Base-by-base conservation (phyloP, 1,140 invertebrate species). In the Psilanteris sp. region DNA sequence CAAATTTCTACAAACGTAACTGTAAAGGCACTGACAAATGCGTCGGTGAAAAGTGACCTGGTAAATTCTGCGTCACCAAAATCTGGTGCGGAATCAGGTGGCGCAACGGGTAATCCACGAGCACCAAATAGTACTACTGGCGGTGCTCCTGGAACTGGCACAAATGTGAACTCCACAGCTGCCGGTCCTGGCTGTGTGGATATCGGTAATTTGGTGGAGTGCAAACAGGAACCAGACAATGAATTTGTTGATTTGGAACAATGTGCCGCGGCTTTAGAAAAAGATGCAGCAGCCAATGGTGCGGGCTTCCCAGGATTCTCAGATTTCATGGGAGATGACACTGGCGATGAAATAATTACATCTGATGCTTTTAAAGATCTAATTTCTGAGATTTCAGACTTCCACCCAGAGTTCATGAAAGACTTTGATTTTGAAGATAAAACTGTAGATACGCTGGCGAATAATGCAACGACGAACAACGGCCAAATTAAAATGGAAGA, bases 1-100 rank as follows among this genome's bases (percentile, higher is more conserved):
- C 95, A 95, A 82, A 96, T 96, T 43, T 95, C 95, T 16, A 96
- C 95, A 31, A 96, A 96, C 88, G 95, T 97, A n/a, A 96, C 95
- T 4, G 95, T 97, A 22, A 96, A 96, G 82, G 94, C 95, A 0
- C 89, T 96, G 46, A 93, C 94, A 20, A 96, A 96, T 79, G 92
- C 94, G 1, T 94, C 94, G 32, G 92, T 94, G 31, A 95, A 95
- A 75, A 94, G 93, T 78, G 93, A 94, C 84, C 89, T 85, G 9
- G 77, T 82, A 18, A 88, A 85, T 37, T 81, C 81, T 0, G 80
- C 91, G 52, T 89, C 90, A 5, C 89, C 90, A 0, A 91, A 91
- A 27, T 80, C 87, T 1, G 83, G 85, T 1, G 75, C 87, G 3
- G 81, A 87, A 0, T 83, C 70, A 14, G 80, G 31, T 11, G 78